Evolutionary conservation across 1,140 invertebrate genomes (phyloP), one percentile per base, ranked within the genome.

Genomic region (Orussus abietinus): DNA sequence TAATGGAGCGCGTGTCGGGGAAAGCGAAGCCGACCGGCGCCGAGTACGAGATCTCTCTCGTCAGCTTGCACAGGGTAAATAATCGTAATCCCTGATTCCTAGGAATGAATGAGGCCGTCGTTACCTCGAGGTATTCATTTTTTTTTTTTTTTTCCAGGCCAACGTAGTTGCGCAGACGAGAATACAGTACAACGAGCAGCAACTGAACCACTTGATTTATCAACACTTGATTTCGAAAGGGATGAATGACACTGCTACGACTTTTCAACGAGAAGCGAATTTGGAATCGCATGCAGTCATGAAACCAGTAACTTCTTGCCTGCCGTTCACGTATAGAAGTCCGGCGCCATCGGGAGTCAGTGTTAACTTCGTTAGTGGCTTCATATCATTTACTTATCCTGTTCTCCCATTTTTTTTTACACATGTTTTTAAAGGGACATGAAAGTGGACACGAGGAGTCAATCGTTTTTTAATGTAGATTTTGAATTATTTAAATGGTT

Each of bases 111-210:
- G n/a, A n/a, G n/a, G n/a, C n/a, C n/a, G n/a, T n/a, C n/a, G n/a
- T n/a, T n/a, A n/a, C n/a, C n/a, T n/a, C n/a, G n/a, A n/a, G n/a
- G n/a, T n/a, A n/a, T n/a, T n/a, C n/a, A n/a, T n/a, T n/a, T n/a
- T n/a, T 25, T 29, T 35, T 11, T 55, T 34, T 32, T 42, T 46
- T 53, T 63, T 56, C 3, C 59, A 90, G 83, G 91, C 92, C 1
- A 92, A 93, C 71, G 88, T 98, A 41, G 92, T 98, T 5, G 92
- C 93, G 0, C 91, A 97, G 72, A 98, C 95, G 0, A 83, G 86
- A 49, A 97, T 98, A 38, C 84, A 86, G 47, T 98, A 90, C 69
- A 92, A 96, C 66, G 90, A 95, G 62, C 83, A 87, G 42, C 92
- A 98, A 64, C 70, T 98, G 9, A 79, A 95, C 49, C 89, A 95